A percentile compares a stretch with the other conserved stretches of the same genome.
Conservation (phyloP, 64 coral and sea anemone genomes). For the Cladopsammia gracilis region DNA sequence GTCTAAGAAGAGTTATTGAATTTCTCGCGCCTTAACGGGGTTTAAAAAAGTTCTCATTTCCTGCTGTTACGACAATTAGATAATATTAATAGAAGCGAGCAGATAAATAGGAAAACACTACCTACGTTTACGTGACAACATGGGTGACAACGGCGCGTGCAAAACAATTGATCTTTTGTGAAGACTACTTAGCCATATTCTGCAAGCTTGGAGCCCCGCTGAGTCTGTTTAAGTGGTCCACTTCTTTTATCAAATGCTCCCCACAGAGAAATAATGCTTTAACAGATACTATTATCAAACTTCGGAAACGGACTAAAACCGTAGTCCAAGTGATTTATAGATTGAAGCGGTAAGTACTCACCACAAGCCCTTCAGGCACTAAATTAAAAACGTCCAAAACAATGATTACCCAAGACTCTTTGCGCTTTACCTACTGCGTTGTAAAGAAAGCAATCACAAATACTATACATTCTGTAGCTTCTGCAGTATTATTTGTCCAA, state of each 20-base stretch:
- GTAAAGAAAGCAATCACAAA: too few relatives aligned
- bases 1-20: too few relatives aligned
- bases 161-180: neutral
- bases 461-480: too few relatives aligned
- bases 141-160: neutral
- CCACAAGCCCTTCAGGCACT: neutral
- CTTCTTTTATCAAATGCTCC: slow-evolving; percentile 1
- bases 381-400: neutral
- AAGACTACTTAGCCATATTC: neutral
- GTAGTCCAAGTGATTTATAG: neutral
- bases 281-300: neutral
- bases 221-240: slow-evolving; percentile 33
- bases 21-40: too few relatives aligned
- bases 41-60: too few relatives aligned
- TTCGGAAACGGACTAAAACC: slow-evolving; percentile 8
- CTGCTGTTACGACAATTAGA: neutral
- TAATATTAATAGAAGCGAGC: neutral
- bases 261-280: slow-evolving; percentile 28
- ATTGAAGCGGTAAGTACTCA: neutral
- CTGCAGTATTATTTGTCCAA: too few relatives aligned
- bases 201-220: neutral
- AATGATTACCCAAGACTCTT: neutral
- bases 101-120: neutral
- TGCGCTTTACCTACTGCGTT: neutral
- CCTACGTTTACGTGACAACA: neutral